Base-by-base conservation (phyloP, 2,888 invertebrate genomes). In the Callinectes sapidus region DNA sequence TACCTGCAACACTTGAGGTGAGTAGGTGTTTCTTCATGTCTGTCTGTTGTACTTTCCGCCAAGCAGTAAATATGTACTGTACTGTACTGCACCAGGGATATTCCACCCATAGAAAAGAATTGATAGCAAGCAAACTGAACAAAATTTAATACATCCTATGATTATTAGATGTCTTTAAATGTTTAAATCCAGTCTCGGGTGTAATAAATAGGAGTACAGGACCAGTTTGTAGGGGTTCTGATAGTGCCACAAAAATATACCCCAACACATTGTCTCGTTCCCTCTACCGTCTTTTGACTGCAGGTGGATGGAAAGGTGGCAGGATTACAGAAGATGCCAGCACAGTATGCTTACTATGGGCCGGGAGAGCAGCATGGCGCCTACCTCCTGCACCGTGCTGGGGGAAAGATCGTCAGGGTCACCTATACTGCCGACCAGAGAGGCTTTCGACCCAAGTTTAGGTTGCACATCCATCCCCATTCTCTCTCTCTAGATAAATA, bases 401-500 rank as follows among this genome's bases (percentile, higher is more conserved):
- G 77, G 32, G 77, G 81, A 2, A 81, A 35, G 81, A 16, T 81
- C 18, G 35, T 81, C 81, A 13, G 81, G 35, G 81, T 81, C 81
- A 81, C 81, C 81, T 81, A 81, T 35, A 35, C 35, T 32, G 81
- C 81, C 16, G 81, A 81, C 35, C 35, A 81, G 35, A 32, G 81
- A 81, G 81, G 81, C 35, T 81, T 81, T 81, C 32, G 81, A n/a
- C 81, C 81, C 35, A 32, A 81, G 81, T 81, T 81, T 81, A 81
- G 81, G 81, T 81, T 3, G 6, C 18, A 23, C 18, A 5, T 48
- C 48, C 8, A 48, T 48, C 3, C 48, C 10, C 48, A 8, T 10
- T 48, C 8, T 48, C 48, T 48, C 48, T 48, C 8, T 48, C 2
- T 55, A 55, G 1, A 55, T 55, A 55, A 16, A 55, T 55, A 55